A percentile compares a stretch with the other conserved stretches of the same genome.
Conservation (phyloP, 2,797 vertebrate genomes). For the Tenualosa ilisha region DNA sequence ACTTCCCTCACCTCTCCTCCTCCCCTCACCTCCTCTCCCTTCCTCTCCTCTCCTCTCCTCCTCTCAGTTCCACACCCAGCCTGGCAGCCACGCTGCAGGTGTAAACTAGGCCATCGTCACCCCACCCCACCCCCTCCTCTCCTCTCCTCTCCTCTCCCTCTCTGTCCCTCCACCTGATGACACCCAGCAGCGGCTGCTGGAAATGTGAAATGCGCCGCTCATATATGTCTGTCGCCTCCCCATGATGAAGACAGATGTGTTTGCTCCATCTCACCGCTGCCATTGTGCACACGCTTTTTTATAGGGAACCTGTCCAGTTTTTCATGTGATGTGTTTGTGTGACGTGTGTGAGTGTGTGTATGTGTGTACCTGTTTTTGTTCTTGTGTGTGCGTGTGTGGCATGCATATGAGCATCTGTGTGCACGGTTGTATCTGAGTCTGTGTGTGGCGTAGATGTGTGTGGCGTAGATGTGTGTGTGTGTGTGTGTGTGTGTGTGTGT, state of each 20-base stretch:
- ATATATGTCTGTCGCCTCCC: constrained; percentile 47
- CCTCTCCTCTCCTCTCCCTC: neutral
- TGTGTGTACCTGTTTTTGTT: neutral
- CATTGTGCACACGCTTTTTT: constrained; percentile 30
- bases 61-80: constrained; percentile 15
- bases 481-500: neutral
- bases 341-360: constrained; percentile 9
- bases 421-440: neutral
- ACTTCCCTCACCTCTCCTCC: constrained; percentile 58
- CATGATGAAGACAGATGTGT: constrained; percentile 60
- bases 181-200: constrained; percentile 44
- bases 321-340: constrained; percentile 27
- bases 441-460: neutral
- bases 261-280: constrained; percentile 47
- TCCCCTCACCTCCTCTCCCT: constrained; percentile 39
- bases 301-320: constrained; percentile 24
- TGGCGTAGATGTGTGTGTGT: constrained; percentile 1
- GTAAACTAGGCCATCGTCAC: constrained; percentile 46
- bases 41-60: constrained; percentile 13
- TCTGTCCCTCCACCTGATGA: constrained; percentile 13
- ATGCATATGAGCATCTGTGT: neutral
- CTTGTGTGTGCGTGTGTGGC: neutral
- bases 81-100: constrained; percentile 47
- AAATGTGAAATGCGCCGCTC: constrained; percentile 48
- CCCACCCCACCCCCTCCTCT: neutral